Evolutionary conservation across 2,888 invertebrate genomes (phyloP).

Genomic region (Leucophenga montana): DNA sequence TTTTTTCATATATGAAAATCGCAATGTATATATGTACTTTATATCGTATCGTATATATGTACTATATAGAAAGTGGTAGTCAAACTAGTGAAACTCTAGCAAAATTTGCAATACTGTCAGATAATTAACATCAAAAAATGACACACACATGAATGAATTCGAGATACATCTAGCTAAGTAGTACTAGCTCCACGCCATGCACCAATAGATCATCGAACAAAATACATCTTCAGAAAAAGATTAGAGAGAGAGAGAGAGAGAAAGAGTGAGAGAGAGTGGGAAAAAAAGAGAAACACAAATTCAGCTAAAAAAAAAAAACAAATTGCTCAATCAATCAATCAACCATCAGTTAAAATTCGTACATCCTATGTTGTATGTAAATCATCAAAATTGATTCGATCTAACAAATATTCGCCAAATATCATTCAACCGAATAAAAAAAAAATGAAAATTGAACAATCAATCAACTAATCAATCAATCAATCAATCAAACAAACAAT

Average conservation of each 20-base stretch:
- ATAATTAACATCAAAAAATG: slow-evolving; percentile 65
- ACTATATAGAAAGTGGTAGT: slow-evolving; percentile 71
- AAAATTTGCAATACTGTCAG: slow-evolving; percentile 69
- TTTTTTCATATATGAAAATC: slow-evolving; percentile 40
- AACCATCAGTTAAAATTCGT: slow-evolving; percentile 14
- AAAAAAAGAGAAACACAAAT: slow-evolving; percentile 41
- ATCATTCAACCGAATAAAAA: slow-evolving; percentile 19
- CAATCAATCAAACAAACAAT: slow-evolving; percentile 23
- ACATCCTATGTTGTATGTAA: slow-evolving; percentile 33
- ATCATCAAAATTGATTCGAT: slow-evolving; percentile 23
- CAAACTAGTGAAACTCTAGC: slow-evolving; percentile 73
- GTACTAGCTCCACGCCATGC: no score
- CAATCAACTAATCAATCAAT: slow-evolving; percentile 29
- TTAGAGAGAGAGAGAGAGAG: slow-evolving; percentile 44
- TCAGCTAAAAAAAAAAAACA: slow-evolving; percentile 14
- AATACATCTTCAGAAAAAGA: background rate
- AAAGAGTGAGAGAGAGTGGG: slow-evolving; percentile 44
- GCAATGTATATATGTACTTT: no score
- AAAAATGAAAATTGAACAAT: slow-evolving; percentile 1
- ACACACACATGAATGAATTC: slow-evolving; percentile 26
- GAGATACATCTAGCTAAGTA: background rate
- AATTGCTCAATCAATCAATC: no score
- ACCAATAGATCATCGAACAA: slow-evolving; percentile 16
- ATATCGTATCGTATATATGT: slow-evolving; percentile 8
- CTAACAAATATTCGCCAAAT: background rate